A percentile compares a stretch with the other conserved stretches of the same genome.
Evolutionary conservation across 2,888 invertebrate species (phyloP).

Genomic region (Mythimna ferrago): DNA sequence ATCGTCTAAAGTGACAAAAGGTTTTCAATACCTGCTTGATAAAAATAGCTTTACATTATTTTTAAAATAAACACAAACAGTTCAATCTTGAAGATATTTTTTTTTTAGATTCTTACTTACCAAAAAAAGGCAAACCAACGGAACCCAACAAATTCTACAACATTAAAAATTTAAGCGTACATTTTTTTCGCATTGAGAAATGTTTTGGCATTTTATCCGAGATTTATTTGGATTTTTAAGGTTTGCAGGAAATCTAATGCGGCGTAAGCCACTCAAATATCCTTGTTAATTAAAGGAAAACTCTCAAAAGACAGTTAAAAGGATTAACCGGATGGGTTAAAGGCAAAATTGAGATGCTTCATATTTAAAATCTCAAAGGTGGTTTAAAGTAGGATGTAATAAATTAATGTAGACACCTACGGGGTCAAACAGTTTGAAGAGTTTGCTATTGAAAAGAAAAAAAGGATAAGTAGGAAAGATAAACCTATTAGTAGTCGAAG

Average conservation of each 20-base stretch:
- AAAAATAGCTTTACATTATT: slow-evolving; percentile 13
- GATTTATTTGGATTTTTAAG: slow-evolving; percentile 58
- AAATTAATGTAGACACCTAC: too few species aligned
- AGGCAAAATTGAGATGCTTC: slow-evolving; percentile 54
- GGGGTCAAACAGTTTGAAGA: too few species aligned
- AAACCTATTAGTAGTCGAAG: too few species aligned
- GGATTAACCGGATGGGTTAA: slow-evolving; percentile 58
- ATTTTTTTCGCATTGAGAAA: slow-evolving; percentile 33
- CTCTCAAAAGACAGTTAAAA: slow-evolving; percentile 58
- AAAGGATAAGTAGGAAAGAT: too few species aligned
- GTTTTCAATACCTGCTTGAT: slow-evolving; percentile 4
- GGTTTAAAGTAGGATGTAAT: too few species aligned
- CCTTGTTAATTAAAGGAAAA: slow-evolving; percentile 72
- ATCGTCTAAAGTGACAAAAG: slow-evolving; percentile 27
- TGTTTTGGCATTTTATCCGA: slow-evolving; percentile 51
- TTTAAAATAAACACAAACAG: background rate
- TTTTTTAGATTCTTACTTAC: too few species aligned
- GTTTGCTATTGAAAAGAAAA: too few species aligned
- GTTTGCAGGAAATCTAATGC: slow-evolving; percentile 56
- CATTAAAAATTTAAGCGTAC: slow-evolving; percentile 22
- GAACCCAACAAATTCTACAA: slow-evolving; percentile 1
- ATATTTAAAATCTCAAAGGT: slow-evolving; percentile 15
- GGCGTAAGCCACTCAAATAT: slow-evolving; percentile 68
- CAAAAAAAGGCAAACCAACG: too few species aligned
- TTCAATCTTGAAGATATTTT: too few species aligned